These are phyloP conservation scores for Caenorhabditis tropicalis DNA, from an alignment of 1,140 invertebrate species.

Conservation along the genomic window DNA sequence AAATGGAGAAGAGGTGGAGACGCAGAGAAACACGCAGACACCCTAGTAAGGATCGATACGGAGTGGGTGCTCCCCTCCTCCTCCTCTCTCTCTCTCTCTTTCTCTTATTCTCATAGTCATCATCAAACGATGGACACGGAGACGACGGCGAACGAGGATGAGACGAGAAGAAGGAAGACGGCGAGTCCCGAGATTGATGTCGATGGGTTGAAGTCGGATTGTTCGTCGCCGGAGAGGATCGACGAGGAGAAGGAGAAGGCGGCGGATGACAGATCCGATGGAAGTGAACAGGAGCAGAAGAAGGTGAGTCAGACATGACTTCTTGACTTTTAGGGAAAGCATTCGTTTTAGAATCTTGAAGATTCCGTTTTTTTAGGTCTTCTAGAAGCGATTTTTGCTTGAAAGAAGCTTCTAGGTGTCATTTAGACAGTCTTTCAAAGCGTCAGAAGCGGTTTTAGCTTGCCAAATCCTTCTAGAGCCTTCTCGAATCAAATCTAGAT, in stretches of 20 bases:
- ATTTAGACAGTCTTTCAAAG: too few species aligned
- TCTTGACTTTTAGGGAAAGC: background rate
- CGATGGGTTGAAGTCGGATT: background rate
- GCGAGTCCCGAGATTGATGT: constrained; percentile 19
- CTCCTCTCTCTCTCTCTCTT: too few species aligned
- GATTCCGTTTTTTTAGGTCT: background rate
- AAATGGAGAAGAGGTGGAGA: background rate
- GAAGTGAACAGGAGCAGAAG: background rate
- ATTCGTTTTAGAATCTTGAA: background rate
- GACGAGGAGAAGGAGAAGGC: background rate
- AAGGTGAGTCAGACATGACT: background rate
- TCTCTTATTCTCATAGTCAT: background rate
- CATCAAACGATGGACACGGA: background rate
- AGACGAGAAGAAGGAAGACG: background rate
- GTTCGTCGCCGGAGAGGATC: background rate
- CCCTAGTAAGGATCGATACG: constrained; percentile 31
- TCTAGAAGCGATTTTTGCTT: too few species aligned
- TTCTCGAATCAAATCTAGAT: too few species aligned
- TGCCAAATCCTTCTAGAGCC: too few species aligned
- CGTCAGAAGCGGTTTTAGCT: too few species aligned
- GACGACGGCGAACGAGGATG: too few species aligned
- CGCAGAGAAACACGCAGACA: background rate
- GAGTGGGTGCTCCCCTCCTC: background rate
- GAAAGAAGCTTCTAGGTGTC: too few species aligned
- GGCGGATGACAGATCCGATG: too few species aligned